phyloP scores from a whole-genome alignment of 2,797 vertebrate species.

The Gila robusta region DNA sequence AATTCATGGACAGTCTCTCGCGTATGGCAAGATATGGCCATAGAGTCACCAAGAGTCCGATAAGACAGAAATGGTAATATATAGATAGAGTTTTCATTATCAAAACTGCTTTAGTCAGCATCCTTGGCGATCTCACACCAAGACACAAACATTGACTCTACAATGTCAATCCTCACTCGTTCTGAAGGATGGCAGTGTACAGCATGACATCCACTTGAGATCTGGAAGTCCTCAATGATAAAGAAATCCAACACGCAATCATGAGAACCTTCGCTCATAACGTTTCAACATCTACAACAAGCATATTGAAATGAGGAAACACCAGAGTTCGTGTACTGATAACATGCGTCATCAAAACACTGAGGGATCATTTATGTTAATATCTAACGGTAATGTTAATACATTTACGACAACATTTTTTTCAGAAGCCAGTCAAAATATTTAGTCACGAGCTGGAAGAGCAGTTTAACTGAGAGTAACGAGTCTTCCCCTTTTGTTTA shows the following conservation, averaged over 20 bases:
- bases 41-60: too few relatives aligned
- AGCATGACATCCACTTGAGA: not conserved
- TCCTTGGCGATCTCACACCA: too few relatives aligned
- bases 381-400: not conserved
- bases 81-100: not conserved
- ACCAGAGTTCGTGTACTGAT: not conserved
- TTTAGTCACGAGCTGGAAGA: not conserved
- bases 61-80: too few relatives aligned
- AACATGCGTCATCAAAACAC: not conserved
- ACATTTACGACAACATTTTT: not conserved
- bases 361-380: not conserved
- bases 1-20: too few relatives aligned
- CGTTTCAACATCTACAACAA: not conserved
- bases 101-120: not conserved
- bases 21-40: too few relatives aligned
- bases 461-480: not conserved
- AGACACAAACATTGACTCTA: not conserved
- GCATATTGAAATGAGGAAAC: not conserved
- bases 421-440: too few relatives aligned
- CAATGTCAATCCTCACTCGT: not conserved
- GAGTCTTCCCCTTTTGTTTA: not conserved
- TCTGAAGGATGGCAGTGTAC: not conserved
- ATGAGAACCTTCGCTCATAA: not conserved
- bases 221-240: not conserved
- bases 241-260: too few relatives aligned